A percentile compares a stretch with the other conserved stretches of the same genome.
Evolutionary conservation across 2,888 invertebrate species (phyloP).

Genomic region (Andricus curvator): DNA sequence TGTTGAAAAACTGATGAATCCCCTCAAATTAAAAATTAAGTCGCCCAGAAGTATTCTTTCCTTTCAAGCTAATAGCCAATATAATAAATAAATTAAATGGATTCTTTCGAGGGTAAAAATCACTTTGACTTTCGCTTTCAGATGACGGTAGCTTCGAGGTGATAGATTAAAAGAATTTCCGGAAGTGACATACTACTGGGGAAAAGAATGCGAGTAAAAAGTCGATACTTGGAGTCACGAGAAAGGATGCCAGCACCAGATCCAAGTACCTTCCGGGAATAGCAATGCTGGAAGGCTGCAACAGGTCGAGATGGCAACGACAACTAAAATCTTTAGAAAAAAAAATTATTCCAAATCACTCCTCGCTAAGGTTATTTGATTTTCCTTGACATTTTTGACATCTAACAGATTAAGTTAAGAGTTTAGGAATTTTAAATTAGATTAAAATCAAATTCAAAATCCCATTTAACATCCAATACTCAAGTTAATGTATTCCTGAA

Average conservation of each 20-base stretch:
- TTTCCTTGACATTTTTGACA: not conserved
- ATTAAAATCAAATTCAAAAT: no score
- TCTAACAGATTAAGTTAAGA: no score
- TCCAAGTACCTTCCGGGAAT: not conserved
- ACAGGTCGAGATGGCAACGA: conserved; percentile 19
- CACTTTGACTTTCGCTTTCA: not conserved
- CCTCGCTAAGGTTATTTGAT: not conserved
- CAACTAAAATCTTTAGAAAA: not conserved
- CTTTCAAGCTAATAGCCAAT: no score
- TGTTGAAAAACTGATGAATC: no score
- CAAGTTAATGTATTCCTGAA: no score
- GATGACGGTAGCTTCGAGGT: not conserved
- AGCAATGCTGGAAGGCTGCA: conserved; percentile 15
- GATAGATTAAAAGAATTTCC: conserved; percentile 16
- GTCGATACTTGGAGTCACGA: not conserved
- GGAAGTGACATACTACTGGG: not conserved
- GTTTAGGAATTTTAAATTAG: no score
- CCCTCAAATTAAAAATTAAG: no score
- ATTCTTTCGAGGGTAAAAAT: not conserved
- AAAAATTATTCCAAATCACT: not conserved
- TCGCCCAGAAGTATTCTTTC: no score
- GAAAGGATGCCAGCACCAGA: not conserved
- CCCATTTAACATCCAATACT: no score
- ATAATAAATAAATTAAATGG: no score
- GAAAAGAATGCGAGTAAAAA: conserved; percentile 5